phyloP scores from a whole-genome alignment of 2,888 invertebrate genomes.

The Icerya purchasi region DNA sequence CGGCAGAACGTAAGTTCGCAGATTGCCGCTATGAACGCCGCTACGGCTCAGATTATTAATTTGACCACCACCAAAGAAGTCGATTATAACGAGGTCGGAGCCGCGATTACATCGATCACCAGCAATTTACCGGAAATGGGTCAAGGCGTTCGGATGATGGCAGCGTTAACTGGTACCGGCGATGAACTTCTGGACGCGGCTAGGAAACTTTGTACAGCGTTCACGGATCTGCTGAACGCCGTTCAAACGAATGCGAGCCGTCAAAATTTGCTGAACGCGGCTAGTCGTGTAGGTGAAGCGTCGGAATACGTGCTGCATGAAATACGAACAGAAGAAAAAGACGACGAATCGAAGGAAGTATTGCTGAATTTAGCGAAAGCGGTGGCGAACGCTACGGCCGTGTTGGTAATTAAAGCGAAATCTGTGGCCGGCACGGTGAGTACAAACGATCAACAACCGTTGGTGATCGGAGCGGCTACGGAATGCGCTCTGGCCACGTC shows the following conservation, averaged over 20 bases:
- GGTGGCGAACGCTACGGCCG: conserved; percentile 94
- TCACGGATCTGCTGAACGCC: conserved; percentile 80
- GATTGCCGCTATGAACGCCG: conserved; percentile 97
- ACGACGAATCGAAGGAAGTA: conserved; percentile 69
- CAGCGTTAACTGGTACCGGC: conserved; percentile 79
- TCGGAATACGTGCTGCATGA: conserved; percentile 81
- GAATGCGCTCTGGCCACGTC: conserved; percentile 90
- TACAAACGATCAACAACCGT: conserved; percentile 57
- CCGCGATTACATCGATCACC: conserved; percentile 91
- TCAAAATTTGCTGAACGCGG: conserved; percentile 81
- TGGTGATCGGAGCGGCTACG: conserved; percentile 86
- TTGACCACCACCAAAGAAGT: conserved; percentile 75
- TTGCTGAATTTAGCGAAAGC: conserved; percentile 84
- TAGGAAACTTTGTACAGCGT: conserved; percentile 72
- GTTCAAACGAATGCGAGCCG: conserved; percentile 43
- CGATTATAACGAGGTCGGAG: conserved; percentile 86
- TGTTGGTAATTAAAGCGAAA: conserved; percentile 85
- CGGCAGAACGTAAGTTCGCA: conserved; percentile 92
- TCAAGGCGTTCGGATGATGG: conserved; percentile 81
- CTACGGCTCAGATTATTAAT: conserved; percentile 90
- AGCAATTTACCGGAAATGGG: conserved; percentile 92
- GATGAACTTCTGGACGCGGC: conserved; percentile 80
- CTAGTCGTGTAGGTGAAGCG: conserved; percentile 88
- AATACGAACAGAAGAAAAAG: conserved; percentile 77
- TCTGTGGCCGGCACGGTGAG: conserved; percentile 78